These are phyloP conservation scores for Pseudocheirus occidentalis DNA, from an alignment of 2,797 vertebrate species.

Conservation along the genomic window DNA sequence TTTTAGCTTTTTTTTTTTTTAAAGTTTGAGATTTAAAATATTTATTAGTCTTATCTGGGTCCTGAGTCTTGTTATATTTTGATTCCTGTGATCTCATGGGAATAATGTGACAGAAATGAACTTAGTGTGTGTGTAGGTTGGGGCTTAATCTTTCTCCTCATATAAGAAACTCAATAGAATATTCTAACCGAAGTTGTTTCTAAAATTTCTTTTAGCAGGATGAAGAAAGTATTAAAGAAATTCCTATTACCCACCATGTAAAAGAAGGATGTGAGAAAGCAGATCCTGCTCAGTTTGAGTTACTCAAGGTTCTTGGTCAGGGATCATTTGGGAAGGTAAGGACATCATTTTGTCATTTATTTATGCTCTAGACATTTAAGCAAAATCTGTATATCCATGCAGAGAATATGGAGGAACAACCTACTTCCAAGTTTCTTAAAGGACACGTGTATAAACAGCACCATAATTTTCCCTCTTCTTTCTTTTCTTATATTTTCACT, in stretches of 20 bases:
- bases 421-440: conserved; percentile 44
- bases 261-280: conserved; percentile 99
- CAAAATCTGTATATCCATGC: background rate
- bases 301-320: conserved; percentile 98
- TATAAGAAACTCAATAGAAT: conserved; percentile 23
- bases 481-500: conserved; percentile 31
- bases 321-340: conserved; percentile 98
- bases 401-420: conserved; percentile 16
- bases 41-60: background rate
- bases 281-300: conserved; percentile 96
- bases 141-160: background rate
- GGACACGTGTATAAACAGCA: background rate
- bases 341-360: background rate
- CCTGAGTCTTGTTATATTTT: background rate
- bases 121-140: background rate
- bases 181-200: conserved; percentile 46
- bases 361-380: conserved; percentile 50
- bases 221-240: conserved; percentile 95
- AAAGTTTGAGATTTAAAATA: conserved; percentile 35
- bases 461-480: conserved; percentile 32
- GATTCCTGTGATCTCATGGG: background rate
- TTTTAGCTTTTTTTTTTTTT: conserved; percentile 15
- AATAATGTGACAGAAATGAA: background rate
- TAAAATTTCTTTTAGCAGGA: conserved; percentile 85
- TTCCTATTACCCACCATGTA: conserved; percentile 97